Base-by-base conservation (phyloP, 1,140 invertebrate species). In the Tribolium madens region DNA sequence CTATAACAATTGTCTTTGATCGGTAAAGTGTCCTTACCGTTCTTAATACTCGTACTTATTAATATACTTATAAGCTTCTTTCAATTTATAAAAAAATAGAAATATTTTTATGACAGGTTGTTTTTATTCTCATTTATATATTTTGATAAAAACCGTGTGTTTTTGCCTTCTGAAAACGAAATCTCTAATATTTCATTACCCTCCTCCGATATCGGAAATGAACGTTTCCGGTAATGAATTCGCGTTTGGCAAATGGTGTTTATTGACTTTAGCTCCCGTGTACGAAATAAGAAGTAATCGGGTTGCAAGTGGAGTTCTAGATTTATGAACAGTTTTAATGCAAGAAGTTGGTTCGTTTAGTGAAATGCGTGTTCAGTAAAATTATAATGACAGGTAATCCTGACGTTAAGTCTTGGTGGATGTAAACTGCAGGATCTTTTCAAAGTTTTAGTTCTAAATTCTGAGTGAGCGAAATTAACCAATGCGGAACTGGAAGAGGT, bases 381-480 rank as follows among this genome's bases (percentile, higher is more conserved):
- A 78, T 78, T 76, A 78, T 78, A 78, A 78, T 78, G 77, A 78
- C 77, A 78, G 77, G 77, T 78, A 78, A 78, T 78, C 77, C 71
- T 70, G 77, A 75, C 71, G 77, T 78, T 76, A 68, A 78, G 71
- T 75, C 75, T 78, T 78, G 48, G 74, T 33, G 72, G 77, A 78
- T 78, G 77, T 78, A 78, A 78, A 78, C 64, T 76, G 57, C 70
- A 72, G 18, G 74, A 72, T 78, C 73, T 78, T 73, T 78, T 31
- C 36, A 46, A 78, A 78, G 73, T 78, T 78, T 73, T 53, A 76
- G 70, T 72, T 75, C 71, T 21, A 73, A 75, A 77, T 80, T 80
- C 75, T 48, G 64, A 69, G 71, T 69, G 52, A 77, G 69, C 57
- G 73, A 81, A 77, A 81, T 81, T 81, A 81, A 81, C 78, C 60